phyloP scores from a whole-genome alignment of 1,140 invertebrate genomes.

The Leptoteleia sp. region DNA sequence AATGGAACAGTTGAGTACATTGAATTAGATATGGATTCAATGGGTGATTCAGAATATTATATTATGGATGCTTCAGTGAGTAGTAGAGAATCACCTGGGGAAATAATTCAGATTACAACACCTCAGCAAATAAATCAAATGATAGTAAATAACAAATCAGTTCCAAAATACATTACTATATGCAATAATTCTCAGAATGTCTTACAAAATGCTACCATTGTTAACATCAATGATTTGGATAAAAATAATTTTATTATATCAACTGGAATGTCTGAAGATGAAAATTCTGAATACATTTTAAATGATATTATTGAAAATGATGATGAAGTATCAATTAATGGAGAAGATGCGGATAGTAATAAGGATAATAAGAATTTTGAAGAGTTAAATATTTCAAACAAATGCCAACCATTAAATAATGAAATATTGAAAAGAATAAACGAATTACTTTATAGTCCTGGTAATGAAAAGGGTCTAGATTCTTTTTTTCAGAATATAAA shows the following conservation, averaged over 20 bases:
- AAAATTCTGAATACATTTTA: constrained; percentile 13
- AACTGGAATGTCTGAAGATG: not conserved
- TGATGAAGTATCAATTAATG: not conserved
- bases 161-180: constrained; percentile 56
- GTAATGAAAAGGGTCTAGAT: constrained; percentile 60
- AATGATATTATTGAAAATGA: not conserved
- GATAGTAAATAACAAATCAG: constrained; percentile 32
- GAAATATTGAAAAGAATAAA: constrained; percentile 26
- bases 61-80: constrained; percentile 35
- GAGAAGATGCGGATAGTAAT: constrained; percentile 2
- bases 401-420: constrained; percentile 5
- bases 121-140: constrained; percentile 37
- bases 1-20: constrained; percentile 65
- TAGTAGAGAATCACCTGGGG: constrained; percentile 23
- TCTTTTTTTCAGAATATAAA: constrained; percentile 71
- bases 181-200: constrained; percentile 29
- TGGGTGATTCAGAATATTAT: constrained; percentile 60
- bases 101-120: constrained; percentile 34
- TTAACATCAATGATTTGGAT: constrained; percentile 30
- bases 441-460: constrained; percentile 51
- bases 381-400: not conserved
- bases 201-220: constrained; percentile 26
- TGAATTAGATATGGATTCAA: constrained; percentile 63
- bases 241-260: constrained; percentile 48
- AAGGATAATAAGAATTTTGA: constrained; percentile 9